Base-by-base conservation (phyloP, 2,113 vertebrate genomes). In the Astur gentilis region DNA sequence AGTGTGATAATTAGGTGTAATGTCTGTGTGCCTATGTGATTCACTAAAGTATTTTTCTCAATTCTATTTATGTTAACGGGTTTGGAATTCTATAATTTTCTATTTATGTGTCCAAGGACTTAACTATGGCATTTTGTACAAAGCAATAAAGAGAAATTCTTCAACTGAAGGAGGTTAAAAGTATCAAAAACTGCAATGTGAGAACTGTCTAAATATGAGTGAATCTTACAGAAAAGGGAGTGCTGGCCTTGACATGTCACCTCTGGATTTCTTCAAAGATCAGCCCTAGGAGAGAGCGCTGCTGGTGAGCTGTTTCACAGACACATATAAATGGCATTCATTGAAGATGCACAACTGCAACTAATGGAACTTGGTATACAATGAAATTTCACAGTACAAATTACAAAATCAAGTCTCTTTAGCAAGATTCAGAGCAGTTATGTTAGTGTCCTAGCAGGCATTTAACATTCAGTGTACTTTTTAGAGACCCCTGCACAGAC, bases 171-270 rank as follows among this genome's bases (percentile, higher is more conserved):
- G 27, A 81, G 29, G 78, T 64, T 11, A 61, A 6, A 70, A 61
- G 16, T 65, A 65, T 47, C 26, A 57, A 73, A 83, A 90, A 32
- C 17, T 17, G 5, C 9, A 70, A 7, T 29, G 25, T 42, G 60
- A 57, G 7, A 65, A 73, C 26, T 45, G 4, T 34, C 52, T 36
- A 67, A 69, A 84, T 45, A 17, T 45, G 36, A 55, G 8, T 65
- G 25, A 65, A 10, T 55, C 11, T 61, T 57, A 42, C 9, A 75
- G 40, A 78, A 84, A 78, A 57, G 13, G 9, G 20, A 57, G 11
- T 0, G 0, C 2, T 44, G 45, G 7, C 29, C 26, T 65, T 69
- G 27, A 69, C 3, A 9, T 3, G 12, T 31, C 9, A 64, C 16
- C 21, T 45, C 38, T 47, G n/a, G 3, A 60, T 84, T 84, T 87